Base-by-base conservation (phyloP, 1,140 invertebrate genomes). In the Drosophila murphyi region DNA sequence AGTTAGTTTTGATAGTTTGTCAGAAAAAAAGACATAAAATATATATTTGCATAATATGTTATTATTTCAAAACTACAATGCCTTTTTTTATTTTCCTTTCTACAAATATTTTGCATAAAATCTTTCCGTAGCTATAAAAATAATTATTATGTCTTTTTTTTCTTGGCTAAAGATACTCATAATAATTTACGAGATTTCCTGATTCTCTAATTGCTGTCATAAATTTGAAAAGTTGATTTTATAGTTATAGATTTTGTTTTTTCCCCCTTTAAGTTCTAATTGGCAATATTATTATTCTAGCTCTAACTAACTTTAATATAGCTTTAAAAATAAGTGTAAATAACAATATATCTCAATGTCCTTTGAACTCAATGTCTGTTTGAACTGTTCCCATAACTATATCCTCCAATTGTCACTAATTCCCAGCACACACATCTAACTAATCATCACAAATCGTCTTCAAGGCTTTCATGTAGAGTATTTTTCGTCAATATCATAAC, bases 361-460 rank as follows among this genome's bases (percentile, higher is more conserved):
- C 64, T 57, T 32, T 39, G 4, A n/a, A 34, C 34, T 50, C 35
- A 20, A 20, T 20, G 20, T 68, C 29, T 65, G 32, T 65, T 65
- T 12, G 37, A 51, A 50, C 48, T 59, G 45, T 65, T 37, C 61
- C 39, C 12, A 5, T 43, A 39, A 52, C 51, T 54, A 43, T 34
- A n/a, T 51, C 8, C 37, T 10, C n/a, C 20, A 55, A 10, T 41
- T 63, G 34, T 71, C 55, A 71, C 68, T 71, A 71, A 71, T 32
- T 55, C 41, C 48, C 71, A 29, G 4, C 54, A 72, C 57, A 52
- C 41, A 12, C 60, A 71, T 29, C 5, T 47, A 60, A 35, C n/a
- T 4, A 28, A 41, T 10, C 41, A 5, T 6, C 28, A 4, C 3
- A 2, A 28, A 32, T 57, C 39, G 31, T 32, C 5, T 31, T 45